Evolutionary conservation across 2,888 invertebrate species (phyloP).

Genomic region (Pammene fasciana): DNA sequence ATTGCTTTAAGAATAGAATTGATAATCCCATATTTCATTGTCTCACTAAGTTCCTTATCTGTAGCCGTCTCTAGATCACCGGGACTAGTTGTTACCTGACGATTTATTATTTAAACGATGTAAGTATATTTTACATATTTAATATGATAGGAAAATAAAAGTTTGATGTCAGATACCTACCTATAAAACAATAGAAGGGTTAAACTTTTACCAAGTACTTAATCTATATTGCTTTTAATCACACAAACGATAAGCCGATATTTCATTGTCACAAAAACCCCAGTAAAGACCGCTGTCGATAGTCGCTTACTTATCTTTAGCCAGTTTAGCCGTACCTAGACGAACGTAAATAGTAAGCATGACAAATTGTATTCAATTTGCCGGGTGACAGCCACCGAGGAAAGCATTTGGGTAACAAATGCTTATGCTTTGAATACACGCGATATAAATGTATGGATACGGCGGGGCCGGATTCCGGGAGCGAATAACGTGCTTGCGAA

Average conservation of each 20-base stretch:
- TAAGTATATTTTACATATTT: no score
- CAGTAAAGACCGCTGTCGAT: slow-evolving; percentile 36
- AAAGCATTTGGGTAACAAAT: slow-evolving; percentile 79
- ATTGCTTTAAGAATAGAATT: no score
- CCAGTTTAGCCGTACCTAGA: slow-evolving; percentile 36
- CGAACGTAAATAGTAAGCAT: slow-evolving; percentile 53
- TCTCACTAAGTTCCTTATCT: no score
- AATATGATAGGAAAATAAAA: no score
- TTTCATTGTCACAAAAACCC: slow-evolving; percentile 23
- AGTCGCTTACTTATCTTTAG: slow-evolving; percentile 40
- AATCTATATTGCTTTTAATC: neutral
- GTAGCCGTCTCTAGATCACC: no score
- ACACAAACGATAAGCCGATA: slow-evolving; percentile 7
- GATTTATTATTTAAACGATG: no score
- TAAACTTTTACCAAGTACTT: neutral
- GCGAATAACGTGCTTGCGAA: slow-evolving; percentile 26
- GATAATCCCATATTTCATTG: no score
- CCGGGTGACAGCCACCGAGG: slow-evolving; percentile 74
- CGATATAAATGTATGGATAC: slow-evolving; percentile 60
- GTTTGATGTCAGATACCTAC: no score
- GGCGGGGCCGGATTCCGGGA: slow-evolving; percentile 35
- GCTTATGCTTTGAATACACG: slow-evolving; percentile 76
- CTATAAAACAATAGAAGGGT: no score
- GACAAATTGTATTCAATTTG: slow-evolving; percentile 81
- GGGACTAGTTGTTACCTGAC: no score